Conservation (phyloP, 2,113 vertebrate genomes). For the Oryctolagus cuniculus region DNA sequence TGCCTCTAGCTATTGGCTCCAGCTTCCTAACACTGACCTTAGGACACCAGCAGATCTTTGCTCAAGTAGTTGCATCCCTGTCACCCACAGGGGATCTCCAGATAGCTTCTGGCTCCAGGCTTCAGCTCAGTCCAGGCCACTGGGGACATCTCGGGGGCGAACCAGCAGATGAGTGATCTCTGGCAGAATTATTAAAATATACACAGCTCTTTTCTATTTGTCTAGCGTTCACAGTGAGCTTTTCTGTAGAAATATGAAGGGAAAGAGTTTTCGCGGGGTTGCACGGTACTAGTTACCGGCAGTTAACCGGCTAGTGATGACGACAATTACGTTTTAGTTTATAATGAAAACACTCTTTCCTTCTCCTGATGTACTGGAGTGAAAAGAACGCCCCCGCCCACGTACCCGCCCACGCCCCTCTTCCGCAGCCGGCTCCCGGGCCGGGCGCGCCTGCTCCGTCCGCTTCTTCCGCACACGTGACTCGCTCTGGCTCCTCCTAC, state of each 20-base stretch:
- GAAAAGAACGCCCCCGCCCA: accelerated
- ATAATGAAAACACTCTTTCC: not conserved
- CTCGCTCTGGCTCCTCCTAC: constrained; percentile 46
- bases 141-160: no score
- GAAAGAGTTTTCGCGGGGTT: not conserved
- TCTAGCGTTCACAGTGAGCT: not conserved
- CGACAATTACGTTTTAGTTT: not conserved
- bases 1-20: no score
- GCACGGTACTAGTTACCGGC: accelerated
- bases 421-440: accelerated
- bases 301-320: not conserved
- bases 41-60: no score
- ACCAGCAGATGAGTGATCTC: no score
- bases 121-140: no score
- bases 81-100: no score
- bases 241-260: not conserved
- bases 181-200: no score
- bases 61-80: no score
- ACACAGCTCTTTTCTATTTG: not conserved
- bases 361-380: no score
- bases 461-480: constrained; percentile 79
- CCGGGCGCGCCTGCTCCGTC: not conserved
- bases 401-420: accelerated
- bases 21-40: no score
- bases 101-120: no score